These are phyloP conservation scores for Trogon surrucura DNA, from an alignment of 2,113 vertebrate species.

Conservation along the genomic window DNA sequence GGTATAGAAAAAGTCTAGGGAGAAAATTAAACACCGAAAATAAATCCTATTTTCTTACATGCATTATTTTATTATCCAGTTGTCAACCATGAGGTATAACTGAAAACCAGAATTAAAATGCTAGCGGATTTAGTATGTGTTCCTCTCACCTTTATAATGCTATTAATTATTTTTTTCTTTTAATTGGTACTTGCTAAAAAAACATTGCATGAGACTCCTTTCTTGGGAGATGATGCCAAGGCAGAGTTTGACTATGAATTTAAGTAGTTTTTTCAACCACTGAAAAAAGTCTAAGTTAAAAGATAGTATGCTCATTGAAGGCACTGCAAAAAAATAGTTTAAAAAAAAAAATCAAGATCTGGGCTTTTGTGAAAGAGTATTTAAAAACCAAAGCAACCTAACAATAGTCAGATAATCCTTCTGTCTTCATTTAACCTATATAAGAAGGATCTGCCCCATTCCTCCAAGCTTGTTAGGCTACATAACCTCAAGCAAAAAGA, in stretches of 20 bases:
- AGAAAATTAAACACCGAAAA: background rate
- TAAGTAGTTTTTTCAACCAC: background rate
- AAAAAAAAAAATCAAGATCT: background rate
- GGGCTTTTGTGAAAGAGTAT: background rate
- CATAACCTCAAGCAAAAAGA: background rate
- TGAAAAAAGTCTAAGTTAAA: background rate
- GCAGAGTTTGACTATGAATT: background rate
- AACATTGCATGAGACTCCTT: background rate
- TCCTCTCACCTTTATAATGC: background rate
- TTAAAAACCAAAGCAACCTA: background rate
- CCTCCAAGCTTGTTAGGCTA: background rate
- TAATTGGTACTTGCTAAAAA: background rate
- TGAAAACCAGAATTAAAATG: background rate
- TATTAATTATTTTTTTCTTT: background rate
- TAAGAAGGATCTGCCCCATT: background rate
- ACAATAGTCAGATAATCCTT: background rate
- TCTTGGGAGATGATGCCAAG: background rate
- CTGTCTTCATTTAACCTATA: background rate
- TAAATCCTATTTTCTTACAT: rapidly evolving
- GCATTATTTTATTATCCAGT: background rate
- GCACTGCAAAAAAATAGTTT: rapidly evolving
- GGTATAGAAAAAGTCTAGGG: background rate
- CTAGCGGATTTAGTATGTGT: background rate
- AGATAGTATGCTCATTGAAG: background rate
- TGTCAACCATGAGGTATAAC: background rate